A percentile compares a stretch with the other conserved stretches of the same genome.
Evolutionary conservation across 2,797 vertebrate genomes (phyloP).

Genomic region (Acanthopagrus latus): DNA sequence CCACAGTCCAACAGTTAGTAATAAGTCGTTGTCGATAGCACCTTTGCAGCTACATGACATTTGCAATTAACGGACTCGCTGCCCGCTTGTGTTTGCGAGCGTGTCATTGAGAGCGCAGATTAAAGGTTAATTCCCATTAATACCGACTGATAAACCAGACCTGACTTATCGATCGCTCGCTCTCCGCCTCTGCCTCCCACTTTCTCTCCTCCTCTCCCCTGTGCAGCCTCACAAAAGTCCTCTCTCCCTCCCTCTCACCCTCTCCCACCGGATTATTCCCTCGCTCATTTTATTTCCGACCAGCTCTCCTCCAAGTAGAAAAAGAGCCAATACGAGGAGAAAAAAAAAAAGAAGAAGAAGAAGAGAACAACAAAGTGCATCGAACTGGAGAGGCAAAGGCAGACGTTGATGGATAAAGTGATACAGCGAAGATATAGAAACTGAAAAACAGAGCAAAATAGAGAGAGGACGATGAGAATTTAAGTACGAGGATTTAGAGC

Average conservation of each 20-base stretch:
- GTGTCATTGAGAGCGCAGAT: slow-evolving; percentile 45
- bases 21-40: slow-evolving; percentile 51
- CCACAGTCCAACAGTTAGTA: slow-evolving; percentile 15
- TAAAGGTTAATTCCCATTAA: slow-evolving; percentile 73
- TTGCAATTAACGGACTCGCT: slow-evolving; percentile 56
- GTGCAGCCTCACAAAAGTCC: background rate
- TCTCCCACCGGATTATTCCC: slow-evolving; percentile 8
- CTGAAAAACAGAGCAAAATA: too few species aligned
- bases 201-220: background rate
- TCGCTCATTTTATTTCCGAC: slow-evolving; percentile 8
- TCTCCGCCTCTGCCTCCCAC: slow-evolving; percentile 26
- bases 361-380: too few species aligned
- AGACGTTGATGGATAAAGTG: background rate
- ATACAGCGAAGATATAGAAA: background rate
- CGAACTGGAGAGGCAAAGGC: too few species aligned
- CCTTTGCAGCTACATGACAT: slow-evolving; percentile 65
- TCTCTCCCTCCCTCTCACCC: background rate
- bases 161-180: slow-evolving; percentile 70
- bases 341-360: too few species aligned
- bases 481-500: background rate
- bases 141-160: slow-evolving; percentile 73
- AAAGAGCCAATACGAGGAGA: background rate
- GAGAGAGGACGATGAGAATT: background rate
- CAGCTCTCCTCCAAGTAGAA: background rate
- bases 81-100: slow-evolving; percentile 48